These are phyloP conservation scores for Cephalopachus bancanus DNA, from an alignment of 2,797 vertebrate genomes.

Conservation along the genomic window DNA sequence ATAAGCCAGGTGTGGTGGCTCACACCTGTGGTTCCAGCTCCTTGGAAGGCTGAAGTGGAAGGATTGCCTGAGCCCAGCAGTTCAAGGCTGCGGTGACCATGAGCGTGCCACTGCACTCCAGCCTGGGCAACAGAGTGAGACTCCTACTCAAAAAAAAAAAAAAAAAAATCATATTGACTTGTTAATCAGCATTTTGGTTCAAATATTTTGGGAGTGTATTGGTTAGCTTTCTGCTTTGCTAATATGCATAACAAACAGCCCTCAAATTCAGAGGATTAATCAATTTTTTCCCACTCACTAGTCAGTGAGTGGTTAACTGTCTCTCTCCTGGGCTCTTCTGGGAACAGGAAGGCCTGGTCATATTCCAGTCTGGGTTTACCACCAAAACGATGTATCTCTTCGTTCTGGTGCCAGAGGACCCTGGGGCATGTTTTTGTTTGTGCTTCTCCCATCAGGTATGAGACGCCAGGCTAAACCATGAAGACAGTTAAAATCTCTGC, in stretches of 20 bases:
- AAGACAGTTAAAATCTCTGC: background rate
- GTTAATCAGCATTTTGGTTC: background rate
- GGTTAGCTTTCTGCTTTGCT: background rate
- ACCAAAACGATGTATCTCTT: background rate
- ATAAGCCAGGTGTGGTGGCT: no score
- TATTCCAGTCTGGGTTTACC: background rate
- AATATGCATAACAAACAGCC: background rate
- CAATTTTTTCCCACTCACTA: background rate
- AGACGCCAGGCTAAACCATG: background rate
- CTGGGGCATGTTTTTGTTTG: background rate
- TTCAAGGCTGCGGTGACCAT: no score
- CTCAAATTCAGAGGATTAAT: background rate
- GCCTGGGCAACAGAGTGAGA: no score
- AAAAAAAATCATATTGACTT: background rate
- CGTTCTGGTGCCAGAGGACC: background rate
- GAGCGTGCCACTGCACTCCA: no score
- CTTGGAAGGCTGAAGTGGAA: no score
- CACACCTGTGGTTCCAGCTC: no score
- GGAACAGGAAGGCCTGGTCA: background rate
- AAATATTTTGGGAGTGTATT: background rate
- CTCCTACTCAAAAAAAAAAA: no score
- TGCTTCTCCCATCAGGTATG: background rate
- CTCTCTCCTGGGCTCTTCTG: background rate
- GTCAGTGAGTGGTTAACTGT: background rate
- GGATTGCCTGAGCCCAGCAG: no score